Evolutionary conservation across 2,113 vertebrate genomes (phyloP), one percentile per base, ranked within the genome.

Genomic region (Nerophis lumbriciformis): DNA sequence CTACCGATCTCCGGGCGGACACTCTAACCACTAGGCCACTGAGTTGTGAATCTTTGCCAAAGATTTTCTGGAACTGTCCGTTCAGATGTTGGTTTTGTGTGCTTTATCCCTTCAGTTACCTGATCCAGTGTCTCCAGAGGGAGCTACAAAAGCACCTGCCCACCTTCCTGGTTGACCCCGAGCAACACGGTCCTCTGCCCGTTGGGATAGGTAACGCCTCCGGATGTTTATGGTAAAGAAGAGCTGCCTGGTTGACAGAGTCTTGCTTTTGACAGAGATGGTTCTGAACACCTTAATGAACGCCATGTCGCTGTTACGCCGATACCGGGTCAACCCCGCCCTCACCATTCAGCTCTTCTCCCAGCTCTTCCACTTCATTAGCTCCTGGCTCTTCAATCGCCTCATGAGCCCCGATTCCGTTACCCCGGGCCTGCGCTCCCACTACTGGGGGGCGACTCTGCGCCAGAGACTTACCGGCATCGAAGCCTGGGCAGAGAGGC

Each of bases 301-400:
- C 64, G 86, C 91, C 63, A 98, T 98, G 95, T 92, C 94, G 15
- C 83, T 98, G 50, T 66, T 97, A 52, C 90, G 95, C 8, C 91
- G 94, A 48, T 95, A 93, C 67, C 89, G 91, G 61, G 93, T 95
- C 69, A 97, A 96, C 59, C 92, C 94, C 0, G 94, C 94, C 39
- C 84, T 97, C 37, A 95, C 94, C 73, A 95, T 98, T 80, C 96
- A 98, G 88, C 92, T 98, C 35, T 98, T 98, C 90, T 98, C 95
- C 1, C 95, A 97, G 80, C 90, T 97, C 15, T 96, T 98, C 73
- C 96, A 98, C 68, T 98, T 94, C 69, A 91, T 94, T 86, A 97
- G 96, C 48, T 85, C 92, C 85, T 96, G 96, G 96, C 92, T 98
- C 59, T 94, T 98, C 78, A 98, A 98, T 83, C 88, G 87, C 76